Conservation (phyloP, 2,797 vertebrate species). For the Muscicapa comitata region DNA sequence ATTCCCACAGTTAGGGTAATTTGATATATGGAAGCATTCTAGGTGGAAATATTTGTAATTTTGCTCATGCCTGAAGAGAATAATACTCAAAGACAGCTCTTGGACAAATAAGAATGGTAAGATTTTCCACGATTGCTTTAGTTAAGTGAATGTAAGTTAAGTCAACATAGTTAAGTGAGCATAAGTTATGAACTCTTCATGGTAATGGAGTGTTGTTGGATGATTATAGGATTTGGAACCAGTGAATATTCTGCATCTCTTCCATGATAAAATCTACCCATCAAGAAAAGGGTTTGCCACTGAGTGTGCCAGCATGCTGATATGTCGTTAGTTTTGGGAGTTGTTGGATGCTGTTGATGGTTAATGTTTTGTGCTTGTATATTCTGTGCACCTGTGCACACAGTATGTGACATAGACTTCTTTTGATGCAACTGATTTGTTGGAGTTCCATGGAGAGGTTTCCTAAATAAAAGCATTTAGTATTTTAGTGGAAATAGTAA, state of each 20-base stretch:
- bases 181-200: background rate
- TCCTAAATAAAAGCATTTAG: background rate
- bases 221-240: slow-evolving; percentile 75
- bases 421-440: slow-evolving; percentile 63
- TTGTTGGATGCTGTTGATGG: background rate
- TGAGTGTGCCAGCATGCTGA: slow-evolving; percentile 65
- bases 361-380: slow-evolving; percentile 21
- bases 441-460: background rate
- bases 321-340: slow-evolving; percentile 5
- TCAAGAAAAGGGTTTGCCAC: slow-evolving; percentile 75
- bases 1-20: background rate
- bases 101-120: background rate
- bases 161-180: background rate
- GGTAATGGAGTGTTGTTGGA: slow-evolving; percentile 64
- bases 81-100: background rate
- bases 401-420: background rate
- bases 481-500: background rate
- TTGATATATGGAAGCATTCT: background rate
- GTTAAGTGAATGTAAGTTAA: background rate
- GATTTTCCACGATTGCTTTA: background rate
- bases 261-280: slow-evolving; percentile 58
- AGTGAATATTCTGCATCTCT: slow-evolving; percentile 59
- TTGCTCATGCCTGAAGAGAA: background rate
- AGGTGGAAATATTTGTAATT: background rate
- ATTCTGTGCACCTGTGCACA: background rate